Percentiles rank a stretch among this genome's conserved stretches.
Conservation (phyloP, 2,113 vertebrate genomes). For the Grammomys dolichurus region DNA sequence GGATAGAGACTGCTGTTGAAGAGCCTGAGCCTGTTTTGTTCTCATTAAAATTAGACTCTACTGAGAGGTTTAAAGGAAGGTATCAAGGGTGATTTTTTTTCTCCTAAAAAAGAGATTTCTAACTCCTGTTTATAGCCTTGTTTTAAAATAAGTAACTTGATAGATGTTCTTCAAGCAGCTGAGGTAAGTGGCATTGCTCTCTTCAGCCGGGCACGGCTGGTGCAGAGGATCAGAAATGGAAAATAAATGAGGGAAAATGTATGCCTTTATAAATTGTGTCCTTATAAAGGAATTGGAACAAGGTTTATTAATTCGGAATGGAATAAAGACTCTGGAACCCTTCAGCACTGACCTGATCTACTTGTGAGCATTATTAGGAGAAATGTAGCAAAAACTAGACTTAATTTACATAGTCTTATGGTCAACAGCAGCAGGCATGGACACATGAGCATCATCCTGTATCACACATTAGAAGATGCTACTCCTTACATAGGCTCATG, state of each 20-base stretch:
- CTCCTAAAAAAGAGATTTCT: not conserved
- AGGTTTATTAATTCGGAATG: not conserved
- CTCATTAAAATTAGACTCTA: slow-evolving; percentile 18
- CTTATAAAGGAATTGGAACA: not conserved
- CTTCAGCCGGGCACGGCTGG: not conserved
- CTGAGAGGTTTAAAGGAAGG: not conserved
- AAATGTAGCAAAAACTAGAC: not conserved
- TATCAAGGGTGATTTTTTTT: not conserved
- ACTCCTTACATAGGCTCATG: not conserved
- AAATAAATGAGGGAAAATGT: not conserved
- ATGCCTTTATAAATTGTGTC: not conserved
- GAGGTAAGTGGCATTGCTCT: not conserved
- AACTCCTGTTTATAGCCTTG: not conserved
- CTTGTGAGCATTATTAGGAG: slow-evolving; percentile 22
- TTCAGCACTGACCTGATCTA: not conserved
- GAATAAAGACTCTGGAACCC: not conserved
- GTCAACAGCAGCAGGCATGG: not conserved
- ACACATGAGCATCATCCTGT: not conserved
- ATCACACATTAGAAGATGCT: not conserved
- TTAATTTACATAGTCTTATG: not conserved
- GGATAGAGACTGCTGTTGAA: not conserved
- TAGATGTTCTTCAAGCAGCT: not conserved
- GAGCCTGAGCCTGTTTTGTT: not conserved
- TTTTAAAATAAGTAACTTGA: not conserved
- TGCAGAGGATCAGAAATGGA: not conserved